Conservation (phyloP, 2,797 vertebrate genomes). For the Leucoraja ocellata region DNA sequence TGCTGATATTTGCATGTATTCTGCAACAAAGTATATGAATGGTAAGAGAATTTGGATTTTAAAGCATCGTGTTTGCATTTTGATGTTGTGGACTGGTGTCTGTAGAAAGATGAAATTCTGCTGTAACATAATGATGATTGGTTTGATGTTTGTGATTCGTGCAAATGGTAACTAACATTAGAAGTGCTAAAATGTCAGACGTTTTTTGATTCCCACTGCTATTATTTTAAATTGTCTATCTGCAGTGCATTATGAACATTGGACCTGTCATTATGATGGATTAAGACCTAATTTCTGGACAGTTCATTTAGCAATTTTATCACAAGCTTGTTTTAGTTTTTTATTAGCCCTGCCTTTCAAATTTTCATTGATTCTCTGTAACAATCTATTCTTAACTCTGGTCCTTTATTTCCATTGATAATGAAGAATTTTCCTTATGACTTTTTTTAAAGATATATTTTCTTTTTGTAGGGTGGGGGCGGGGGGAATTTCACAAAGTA, state of each 20-base stretch:
- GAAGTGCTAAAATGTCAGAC: not conserved
- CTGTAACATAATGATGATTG: not conserved
- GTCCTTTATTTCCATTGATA: not conserved
- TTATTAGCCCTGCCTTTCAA: not conserved
- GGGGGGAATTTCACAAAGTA: too few species aligned
- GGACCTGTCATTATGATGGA: not conserved
- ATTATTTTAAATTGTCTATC: not conserved
- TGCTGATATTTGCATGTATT: slow-evolving; percentile 88
- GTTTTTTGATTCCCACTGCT: not conserved
- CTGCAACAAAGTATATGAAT: slow-evolving; percentile 93
- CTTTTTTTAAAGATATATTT: not conserved
- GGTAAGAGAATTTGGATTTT: slow-evolving; percentile 56
- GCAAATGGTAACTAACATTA: not conserved
- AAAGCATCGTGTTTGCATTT: not conserved
- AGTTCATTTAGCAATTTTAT: not conserved
- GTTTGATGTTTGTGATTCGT: not conserved
- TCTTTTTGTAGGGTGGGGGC: too few species aligned
- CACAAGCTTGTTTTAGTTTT: not conserved
- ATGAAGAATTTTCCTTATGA: too few species aligned
- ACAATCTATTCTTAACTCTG: too few species aligned
- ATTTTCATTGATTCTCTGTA: not conserved
- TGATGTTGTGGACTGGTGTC: not conserved
- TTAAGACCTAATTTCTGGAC: not conserved
- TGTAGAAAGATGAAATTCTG: not conserved
- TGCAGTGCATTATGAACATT: not conserved